phyloP scores from a whole-genome alignment of 2,888 invertebrate genomes.

The Noctua pronuba region DNA sequence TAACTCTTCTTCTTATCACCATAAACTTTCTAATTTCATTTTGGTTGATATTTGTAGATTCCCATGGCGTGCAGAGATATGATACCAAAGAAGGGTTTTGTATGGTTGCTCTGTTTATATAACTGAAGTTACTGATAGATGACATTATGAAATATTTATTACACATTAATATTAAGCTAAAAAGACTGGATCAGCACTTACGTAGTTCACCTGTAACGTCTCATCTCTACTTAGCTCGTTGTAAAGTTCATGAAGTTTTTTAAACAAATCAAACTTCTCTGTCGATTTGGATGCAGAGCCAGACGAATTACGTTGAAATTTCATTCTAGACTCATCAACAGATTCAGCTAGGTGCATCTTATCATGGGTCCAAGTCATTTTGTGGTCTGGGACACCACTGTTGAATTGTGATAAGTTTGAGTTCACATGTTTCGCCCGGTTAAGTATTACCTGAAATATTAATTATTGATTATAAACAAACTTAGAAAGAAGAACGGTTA shows the following conservation, averaged over 20 bases:
- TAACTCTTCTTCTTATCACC: background rate
- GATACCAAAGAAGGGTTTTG: background rate
- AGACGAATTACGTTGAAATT: conserved; percentile 85
- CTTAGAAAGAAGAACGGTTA: conserved; percentile 49
- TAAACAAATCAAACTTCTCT: conserved; percentile 88
- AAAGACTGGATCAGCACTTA: conserved; percentile 74
- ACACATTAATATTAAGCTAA: conserved; percentile 12
- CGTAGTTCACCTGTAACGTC: conserved; percentile 84
- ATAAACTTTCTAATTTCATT: conserved; percentile 14
- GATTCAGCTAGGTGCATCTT: conserved; percentile 88
- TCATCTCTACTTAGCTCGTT: conserved; percentile 88
- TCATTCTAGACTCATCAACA: conserved; percentile 88
- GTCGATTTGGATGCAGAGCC: conserved; percentile 80
- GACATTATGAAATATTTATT: conserved; percentile 8
- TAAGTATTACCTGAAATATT: conserved; percentile 86
- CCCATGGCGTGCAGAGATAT: background rate
- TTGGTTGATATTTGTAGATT: background rate
- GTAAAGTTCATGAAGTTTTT: conserved; percentile 88
- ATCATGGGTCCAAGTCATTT: conserved; percentile 90
- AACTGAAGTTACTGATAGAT: conserved; percentile 12
- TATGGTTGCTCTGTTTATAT: background rate
- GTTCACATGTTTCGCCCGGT: conserved; percentile 89
- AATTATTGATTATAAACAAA: conserved; percentile 57
- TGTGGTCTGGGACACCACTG: conserved; percentile 88
- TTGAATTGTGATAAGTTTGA: conserved; percentile 85